These are phyloP conservation scores for Neostethus bicornis DNA, from an alignment of 2,797 vertebrate genomes.

Conservation along the genomic window DNA sequence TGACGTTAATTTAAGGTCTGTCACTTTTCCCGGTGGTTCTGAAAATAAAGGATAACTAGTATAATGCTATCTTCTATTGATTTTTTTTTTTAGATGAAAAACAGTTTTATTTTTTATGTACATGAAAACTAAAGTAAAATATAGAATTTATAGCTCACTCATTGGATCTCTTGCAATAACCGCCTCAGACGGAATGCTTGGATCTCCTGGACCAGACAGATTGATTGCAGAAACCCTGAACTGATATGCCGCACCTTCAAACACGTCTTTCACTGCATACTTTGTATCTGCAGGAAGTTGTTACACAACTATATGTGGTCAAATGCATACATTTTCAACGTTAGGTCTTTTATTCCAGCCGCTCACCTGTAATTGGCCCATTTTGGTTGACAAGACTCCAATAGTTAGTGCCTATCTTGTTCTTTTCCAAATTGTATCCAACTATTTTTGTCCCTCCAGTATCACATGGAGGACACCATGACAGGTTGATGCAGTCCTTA, in stretches of 20 bases:
- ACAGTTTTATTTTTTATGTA: background rate
- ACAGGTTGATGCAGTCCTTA: slow-evolving; percentile 81
- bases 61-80: slow-evolving; percentile 15
- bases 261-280: slow-evolving; percentile 79
- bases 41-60: slow-evolving; percentile 37
- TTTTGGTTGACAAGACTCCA: slow-evolving; percentile 85
- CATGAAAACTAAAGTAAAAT: background rate
- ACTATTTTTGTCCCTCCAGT: slow-evolving; percentile 80
- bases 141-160: slow-evolving; percentile 74
- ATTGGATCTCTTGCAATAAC: slow-evolving; percentile 82
- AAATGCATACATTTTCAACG: background rate
- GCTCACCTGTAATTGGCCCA: slow-evolving; percentile 79
- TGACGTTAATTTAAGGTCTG: slow-evolving; percentile 83
- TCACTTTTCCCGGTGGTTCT: slow-evolving; percentile 86
- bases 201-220: slow-evolving; percentile 84
- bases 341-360: background rate
- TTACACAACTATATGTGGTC: background rate
- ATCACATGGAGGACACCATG: slow-evolving; percentile 83
- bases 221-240: slow-evolving; percentile 89
- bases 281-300: slow-evolving; percentile 68
- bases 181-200: slow-evolving; percentile 82
- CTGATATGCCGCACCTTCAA: slow-evolving; percentile 86
- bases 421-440: slow-evolving; percentile 89
- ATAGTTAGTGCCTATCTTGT: slow-evolving; percentile 84
- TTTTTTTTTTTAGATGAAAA: background rate